These are phyloP conservation scores for Pteronotus mesoamericanus DNA, from an alignment of 2,797 vertebrate species.

Conservation along the genomic window DNA sequence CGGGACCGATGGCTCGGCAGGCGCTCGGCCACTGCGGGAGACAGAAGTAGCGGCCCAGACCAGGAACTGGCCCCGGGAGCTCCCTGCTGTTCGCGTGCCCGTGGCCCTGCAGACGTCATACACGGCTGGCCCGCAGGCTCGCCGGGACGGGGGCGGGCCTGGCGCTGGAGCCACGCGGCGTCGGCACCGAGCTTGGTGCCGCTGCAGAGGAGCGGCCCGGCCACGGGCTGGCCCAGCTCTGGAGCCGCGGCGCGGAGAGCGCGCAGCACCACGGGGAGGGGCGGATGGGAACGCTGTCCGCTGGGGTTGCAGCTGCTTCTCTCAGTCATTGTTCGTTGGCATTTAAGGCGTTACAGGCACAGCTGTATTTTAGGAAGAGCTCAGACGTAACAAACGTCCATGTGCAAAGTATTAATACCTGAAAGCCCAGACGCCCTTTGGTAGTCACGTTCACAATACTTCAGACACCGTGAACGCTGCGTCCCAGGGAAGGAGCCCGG, in stretches of 20 bases:
- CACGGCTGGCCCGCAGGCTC: accelerated
- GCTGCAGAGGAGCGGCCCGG: not conserved
- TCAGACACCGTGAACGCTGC: not conserved
- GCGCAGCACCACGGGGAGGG: accelerated
- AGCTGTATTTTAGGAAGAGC: not conserved
- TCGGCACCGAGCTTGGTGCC: not conserved
- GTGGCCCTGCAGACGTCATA: not conserved
- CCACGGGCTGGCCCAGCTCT: not conserved
- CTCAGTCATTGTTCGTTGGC: not conserved
- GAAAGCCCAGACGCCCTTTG: not conserved
- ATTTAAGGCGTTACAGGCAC: not conserved
- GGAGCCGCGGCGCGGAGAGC: not conserved
- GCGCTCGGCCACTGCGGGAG: not conserved
- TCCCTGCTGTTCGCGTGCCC: too few relatives aligned
- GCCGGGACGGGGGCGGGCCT: not conserved
- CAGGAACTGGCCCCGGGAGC: not conserved
- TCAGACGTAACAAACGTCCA: not conserved
- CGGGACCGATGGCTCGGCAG: too few relatives aligned
- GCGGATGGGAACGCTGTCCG: not conserved
- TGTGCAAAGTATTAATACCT: not conserved
- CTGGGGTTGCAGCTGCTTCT: not conserved
- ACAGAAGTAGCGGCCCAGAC: not conserved
- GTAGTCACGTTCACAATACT: not conserved
- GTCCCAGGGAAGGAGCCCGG: not conserved
- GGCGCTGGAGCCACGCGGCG: not conserved